A percentile compares a stretch with the other conserved stretches of the same genome.
Conservation (phyloP, 2,888 invertebrate species). For the Phymatocera aterrima region DNA sequence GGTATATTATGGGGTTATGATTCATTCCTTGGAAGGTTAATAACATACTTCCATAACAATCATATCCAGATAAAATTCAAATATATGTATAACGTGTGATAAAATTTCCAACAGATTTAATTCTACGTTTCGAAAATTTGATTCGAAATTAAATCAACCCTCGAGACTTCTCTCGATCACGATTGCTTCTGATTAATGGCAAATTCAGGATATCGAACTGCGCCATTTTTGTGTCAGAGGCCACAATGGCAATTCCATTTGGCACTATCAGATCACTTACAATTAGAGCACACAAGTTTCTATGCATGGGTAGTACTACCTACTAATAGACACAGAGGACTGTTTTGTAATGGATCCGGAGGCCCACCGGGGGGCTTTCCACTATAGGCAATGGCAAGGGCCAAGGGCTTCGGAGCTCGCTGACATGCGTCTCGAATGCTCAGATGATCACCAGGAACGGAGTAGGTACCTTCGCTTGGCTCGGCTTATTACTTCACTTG, state of each 20-base stretch:
- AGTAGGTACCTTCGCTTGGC: neutral
- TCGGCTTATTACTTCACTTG: constrained; percentile 31
- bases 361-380: neutral
- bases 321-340: no score
- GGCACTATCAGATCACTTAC: neutral
- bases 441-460: neutral
- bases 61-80: neutral
- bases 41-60: neutral
- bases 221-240: neutral
- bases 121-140: neutral
- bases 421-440: constrained; percentile 9
- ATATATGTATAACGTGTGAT: neutral
- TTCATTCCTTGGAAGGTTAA: neutral
- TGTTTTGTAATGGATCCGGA: neutral
- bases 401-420: constrained; percentile 24
- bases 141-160: constrained; percentile 27
- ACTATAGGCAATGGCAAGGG: neutral
- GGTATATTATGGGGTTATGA: neutral
- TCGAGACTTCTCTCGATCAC: neutral
- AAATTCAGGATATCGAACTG: neutral
- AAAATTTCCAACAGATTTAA: neutral
- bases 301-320: neutral
- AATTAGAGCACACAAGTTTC: neutral
- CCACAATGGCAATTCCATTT: neutral
- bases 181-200: neutral